A percentile compares a stretch with the other conserved stretches of the same genome.
phyloP scores from a whole-genome alignment of 2,888 invertebrate species.

The Napeogenes inachia region DNA sequence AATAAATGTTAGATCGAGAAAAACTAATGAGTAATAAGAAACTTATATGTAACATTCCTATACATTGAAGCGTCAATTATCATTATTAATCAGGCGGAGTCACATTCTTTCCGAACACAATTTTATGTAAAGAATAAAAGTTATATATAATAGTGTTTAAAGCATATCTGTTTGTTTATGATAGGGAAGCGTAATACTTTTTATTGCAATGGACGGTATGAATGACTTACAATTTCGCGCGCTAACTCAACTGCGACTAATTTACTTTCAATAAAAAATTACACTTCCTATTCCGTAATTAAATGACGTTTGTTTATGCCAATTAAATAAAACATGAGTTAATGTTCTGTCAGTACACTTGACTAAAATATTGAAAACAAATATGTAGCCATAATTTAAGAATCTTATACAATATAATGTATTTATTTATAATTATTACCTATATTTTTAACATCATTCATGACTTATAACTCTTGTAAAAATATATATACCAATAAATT shows the following conservation, averaged over 20 bases:
- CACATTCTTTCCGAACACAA: not conserved
- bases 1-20: no score
- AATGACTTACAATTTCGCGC: conserved; percentile 31
- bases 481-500: no score
- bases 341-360: no score
- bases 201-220: conserved; percentile 18
- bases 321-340: not conserved
- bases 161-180: conserved; percentile 5
- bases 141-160: not conserved
- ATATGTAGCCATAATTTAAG: no score
- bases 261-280: conserved; percentile 37
- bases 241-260: conserved; percentile 33
- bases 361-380: no score
- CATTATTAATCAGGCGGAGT: not conserved
- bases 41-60: not conserved
- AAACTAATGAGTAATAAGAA: not conserved
- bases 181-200: conserved; percentile 11
- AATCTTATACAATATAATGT: no score
- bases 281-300: conserved; percentile 37
- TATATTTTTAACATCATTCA: no score
- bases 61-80: not conserved
- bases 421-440: no score
- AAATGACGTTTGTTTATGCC: conserved; percentile 15
- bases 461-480: no score
- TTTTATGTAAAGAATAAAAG: not conserved